These are phyloP conservation scores for Drosophila parthenogenetica DNA, from an alignment of 2,888 invertebrate genomes.

Conservation along the genomic window DNA sequence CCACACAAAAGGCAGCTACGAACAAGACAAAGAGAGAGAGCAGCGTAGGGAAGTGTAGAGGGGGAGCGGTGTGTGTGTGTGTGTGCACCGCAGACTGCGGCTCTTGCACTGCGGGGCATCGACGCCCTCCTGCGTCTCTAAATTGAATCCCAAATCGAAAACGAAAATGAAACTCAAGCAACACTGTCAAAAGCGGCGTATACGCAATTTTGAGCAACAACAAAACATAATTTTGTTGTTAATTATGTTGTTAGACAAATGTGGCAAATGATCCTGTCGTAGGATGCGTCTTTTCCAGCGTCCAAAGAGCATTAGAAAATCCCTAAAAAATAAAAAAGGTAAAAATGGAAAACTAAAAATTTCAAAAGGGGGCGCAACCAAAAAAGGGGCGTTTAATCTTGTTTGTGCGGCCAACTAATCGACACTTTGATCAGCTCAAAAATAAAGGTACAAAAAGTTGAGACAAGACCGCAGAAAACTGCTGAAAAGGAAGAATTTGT, in stretches of 20 bases:
- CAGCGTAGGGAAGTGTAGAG: too few relatives aligned
- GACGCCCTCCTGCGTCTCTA: slow-evolving; percentile 27
- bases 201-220: slow-evolving; percentile 50
- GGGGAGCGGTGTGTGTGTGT: not conserved
- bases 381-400: slow-evolving; percentile 64
- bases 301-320: slow-evolving; percentile 4
- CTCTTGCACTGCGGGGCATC: slow-evolving; percentile 51
- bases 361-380: slow-evolving; percentile 18
- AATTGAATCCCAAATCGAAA: slow-evolving; percentile 11
- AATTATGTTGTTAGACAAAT: slow-evolving; percentile 70
- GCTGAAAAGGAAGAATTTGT: not conserved
- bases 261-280: slow-evolving; percentile 23
- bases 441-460: not conserved
- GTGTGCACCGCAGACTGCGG: slow-evolving; percentile 24
- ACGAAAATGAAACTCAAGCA: slow-evolving; percentile 11
- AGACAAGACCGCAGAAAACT: not conserved
- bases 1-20: slow-evolving; percentile 41
- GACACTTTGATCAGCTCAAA: slow-evolving; percentile 54
- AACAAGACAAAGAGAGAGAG: not conserved
- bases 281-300: slow-evolving; percentile 57
- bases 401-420: slow-evolving; percentile 65
- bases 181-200: slow-evolving; percentile 56
- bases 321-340: slow-evolving; percentile 3
- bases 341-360: not conserved
- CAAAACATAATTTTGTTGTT: slow-evolving; percentile 34